Evolutionary conservation across 2,888 invertebrate species (phyloP), one percentile per base, ranked within the genome.

Genomic region (Drosophila infuscata): DNA sequence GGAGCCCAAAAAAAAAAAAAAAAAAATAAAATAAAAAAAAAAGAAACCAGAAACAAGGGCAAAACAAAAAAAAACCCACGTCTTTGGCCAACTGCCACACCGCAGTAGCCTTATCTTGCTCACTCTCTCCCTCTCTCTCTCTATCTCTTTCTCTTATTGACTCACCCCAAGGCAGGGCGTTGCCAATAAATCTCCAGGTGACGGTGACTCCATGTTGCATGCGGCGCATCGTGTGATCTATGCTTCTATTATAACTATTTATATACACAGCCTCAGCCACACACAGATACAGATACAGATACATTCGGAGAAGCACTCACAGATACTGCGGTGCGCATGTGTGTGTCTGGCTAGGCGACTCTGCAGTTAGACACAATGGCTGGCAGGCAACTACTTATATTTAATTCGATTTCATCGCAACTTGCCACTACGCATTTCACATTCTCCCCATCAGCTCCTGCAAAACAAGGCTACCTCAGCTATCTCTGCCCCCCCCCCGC

Each of bases 131-230:
- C 53, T 30, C 15, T 32, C 43, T 30, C 12, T 49, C 29, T 49
- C 60, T 35, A 6, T 32, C 58, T 61, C 58, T 43, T 29, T n/a
- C 49, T 33, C 49, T 32, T 7, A 41, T 65, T 59, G 69, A 73
- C 76, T 75, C 84, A 86, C 87, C 88, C 88, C 72, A 60, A 58
- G 49, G 61, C 64, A 53, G 87, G 88, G 90, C 89, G 84, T 78
- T 81, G 84, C 72, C 88, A 89, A 93, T 93, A 93, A 93, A 93
- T 93, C 93, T 92, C 88, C 71, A 85, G 91, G 88, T 91, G 91
- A 85, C 89, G 79, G 60, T 74, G 91, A 92, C 92, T 91, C 91
- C 92, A 91, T 92, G 91, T 92, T 91, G 90, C 90, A 88, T 89
- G 90, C 86, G 83, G 86, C 89, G 84, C 84, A 91, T 79, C 82